Evolutionary conservation across 2,888 invertebrate species (phyloP), one percentile per base, ranked within the genome.

Genomic region (Temnothorax unifasciatus): DNA sequence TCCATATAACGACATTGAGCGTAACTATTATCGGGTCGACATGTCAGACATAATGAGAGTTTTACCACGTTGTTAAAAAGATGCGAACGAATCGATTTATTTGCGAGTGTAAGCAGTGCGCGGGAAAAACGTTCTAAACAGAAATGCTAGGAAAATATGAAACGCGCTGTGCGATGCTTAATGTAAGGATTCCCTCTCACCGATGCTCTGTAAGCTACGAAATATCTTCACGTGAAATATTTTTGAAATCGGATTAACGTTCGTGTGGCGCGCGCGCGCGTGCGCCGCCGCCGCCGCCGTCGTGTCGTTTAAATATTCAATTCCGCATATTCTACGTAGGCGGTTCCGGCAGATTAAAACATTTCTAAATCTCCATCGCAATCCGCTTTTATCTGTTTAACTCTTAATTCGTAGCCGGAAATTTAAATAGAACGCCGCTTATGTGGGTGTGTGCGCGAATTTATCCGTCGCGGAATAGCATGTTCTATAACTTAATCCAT

Each of bases 1-100:
- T 66, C 47, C n/a, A 54, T 38, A 25, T 83, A 89, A 86, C 83
- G 86, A 76, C 86, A 79, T 73, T 44, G 83, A 81, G 77, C 77
- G 79, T 84, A 86, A 84, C 85, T 86, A 84, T 89, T 84, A 87
- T 84, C 87, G 85, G 85, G 84, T 88, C 86, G 81, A 85, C n/a
- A n/a, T 54, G 38, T 73, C 77, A 66, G 6, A 41, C 2, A 29
- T 52, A 13, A 59, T 57, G 82, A 82, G 85, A 74, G 54, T 83
- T 52, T 61, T n/a, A 69, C 64, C 66, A n/a, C 50, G 44, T n/a
- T 54, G 64, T 52, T 61, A 52, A 61, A 84, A 82, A 73, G 63
- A 79, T 68, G 77, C 63, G 52, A 75, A 61, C 83, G 85, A 87
- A 90, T 89, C 83, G 88, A 90, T 83, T 73, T 85, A 82, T 82